Base-by-base conservation (phyloP, 1,140 invertebrate species). In the Sitobion miscanthi region DNA sequence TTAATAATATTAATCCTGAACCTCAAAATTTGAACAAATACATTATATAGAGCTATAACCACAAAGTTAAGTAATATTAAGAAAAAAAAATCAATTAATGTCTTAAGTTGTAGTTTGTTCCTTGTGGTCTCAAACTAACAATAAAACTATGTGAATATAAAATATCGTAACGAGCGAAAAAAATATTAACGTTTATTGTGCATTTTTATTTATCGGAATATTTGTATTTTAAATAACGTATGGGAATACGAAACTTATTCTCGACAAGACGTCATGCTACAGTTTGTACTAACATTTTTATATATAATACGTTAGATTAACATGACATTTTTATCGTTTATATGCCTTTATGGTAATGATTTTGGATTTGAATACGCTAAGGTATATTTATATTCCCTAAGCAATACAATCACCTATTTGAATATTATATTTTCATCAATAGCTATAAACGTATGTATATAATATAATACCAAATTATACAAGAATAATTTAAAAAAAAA, bases 321-420 rank as follows among this genome's bases (percentile, higher is more conserved):
- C 17, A 83, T 14, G 35, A 62, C 21, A 93, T 89, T 54, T 54
- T 52, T 88, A 88, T 88, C 42, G 38, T 88, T 88, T 42, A 42
- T 87, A 38, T 88, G 30, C 11, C n/a, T n/a, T 54, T 90, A n/a
- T 57, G 35, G 52, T 49, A 69, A 85, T 85, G 20, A 85, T 85
- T 85, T 85, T 25, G 83, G 21, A 85, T 85, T 38, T 38, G 38
- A 85, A 85, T 85, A n/a, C 62, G 30, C 5, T n/a, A 77, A 77
- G 5, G 30, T n/a, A n/a, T 30, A 69, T 69, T n/a, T 77, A 35
- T 77, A 77, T 23, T n/a, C 30, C 6, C 14, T 17, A 77, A n/a
- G 14, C 11, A 77, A 35, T n/a, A 77, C n/a, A 77, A n/a, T n/a
- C 62, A 77, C n/a, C 30, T 77, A 77, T 77, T 77, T 77, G n/a